These are phyloP conservation scores for Coelopa frigida DNA, from an alignment of 1,140 invertebrate genomes.

Conservation along the genomic window DNA sequence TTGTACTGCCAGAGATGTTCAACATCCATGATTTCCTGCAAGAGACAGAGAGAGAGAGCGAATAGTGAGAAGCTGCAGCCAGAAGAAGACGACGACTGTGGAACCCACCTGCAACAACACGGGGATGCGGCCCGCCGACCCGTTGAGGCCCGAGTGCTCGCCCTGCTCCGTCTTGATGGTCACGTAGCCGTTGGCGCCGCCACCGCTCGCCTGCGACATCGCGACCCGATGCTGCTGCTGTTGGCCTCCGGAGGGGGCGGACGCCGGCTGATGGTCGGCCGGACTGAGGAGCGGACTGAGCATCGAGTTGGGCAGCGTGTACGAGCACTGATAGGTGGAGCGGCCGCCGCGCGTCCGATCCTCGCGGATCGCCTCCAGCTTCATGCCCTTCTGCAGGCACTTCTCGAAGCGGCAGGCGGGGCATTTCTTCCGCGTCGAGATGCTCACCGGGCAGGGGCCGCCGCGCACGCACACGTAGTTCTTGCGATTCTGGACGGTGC, in stretches of 20 bases:
- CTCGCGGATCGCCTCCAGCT: slow-evolving; percentile 91
- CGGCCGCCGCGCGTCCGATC: slow-evolving; percentile 90
- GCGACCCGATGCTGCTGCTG: slow-evolving; percentile 14
- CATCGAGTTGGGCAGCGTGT: slow-evolving; percentile 69
- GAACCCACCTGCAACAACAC: slow-evolving; percentile 26
- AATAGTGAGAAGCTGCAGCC: not conserved
- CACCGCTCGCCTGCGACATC: slow-evolving; percentile 13
- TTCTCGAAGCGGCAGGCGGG: slow-evolving; percentile 96
- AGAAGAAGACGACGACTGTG: not conserved
- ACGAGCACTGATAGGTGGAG: slow-evolving; percentile 91
- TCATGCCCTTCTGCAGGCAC: slow-evolving; percentile 94
- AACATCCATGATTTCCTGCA: slow-evolving; percentile 86
- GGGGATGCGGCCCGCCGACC: slow-evolving; percentile 30
- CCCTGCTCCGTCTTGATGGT: slow-evolving; percentile 16
- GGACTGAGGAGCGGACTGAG: slow-evolving; percentile 37
- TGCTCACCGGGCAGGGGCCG: slow-evolving; percentile 82
- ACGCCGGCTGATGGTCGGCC: slow-evolving; percentile 29
- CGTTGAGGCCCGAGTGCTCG: slow-evolving; percentile 11
- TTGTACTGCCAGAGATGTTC: slow-evolving; percentile 90
- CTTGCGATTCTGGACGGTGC: slow-evolving; percentile 96
- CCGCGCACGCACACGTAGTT: slow-evolving; percentile 91
- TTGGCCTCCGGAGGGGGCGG: slow-evolving; percentile 6
- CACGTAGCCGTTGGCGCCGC: slow-evolving; percentile 14
- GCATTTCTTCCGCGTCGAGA: slow-evolving; percentile 91
- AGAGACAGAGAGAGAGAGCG: slow-evolving; percentile 4